Percentiles rank a stretch among this genome's conserved stretches.
phyloP scores from a whole-genome alignment of 2,888 invertebrate genomes.

The Allophyes oxyacanthae region DNA sequence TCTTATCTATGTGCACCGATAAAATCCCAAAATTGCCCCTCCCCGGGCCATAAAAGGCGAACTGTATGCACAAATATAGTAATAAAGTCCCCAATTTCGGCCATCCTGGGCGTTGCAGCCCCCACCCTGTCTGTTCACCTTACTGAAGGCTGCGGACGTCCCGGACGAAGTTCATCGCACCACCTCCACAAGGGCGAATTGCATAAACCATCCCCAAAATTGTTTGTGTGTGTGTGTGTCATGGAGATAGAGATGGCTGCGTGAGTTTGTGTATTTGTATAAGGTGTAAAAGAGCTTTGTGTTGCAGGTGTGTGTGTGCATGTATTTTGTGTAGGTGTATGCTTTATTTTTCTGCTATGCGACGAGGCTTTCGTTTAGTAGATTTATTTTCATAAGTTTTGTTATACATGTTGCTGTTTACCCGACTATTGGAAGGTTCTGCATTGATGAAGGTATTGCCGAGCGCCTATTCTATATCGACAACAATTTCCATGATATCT shows the following conservation, averaged over 20 bases:
- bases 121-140: slow-evolving; percentile 48
- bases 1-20: slow-evolving; percentile 12
- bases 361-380: background rate
- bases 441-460: no score
- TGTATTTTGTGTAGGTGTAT: background rate
- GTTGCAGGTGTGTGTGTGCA: slow-evolving; percentile 11
- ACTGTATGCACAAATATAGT: slow-evolving; percentile 31
- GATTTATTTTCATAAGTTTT: slow-evolving; percentile 9
- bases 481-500: no score
- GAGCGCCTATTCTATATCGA: no score
- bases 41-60: slow-evolving; percentile 15
- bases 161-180: slow-evolving; percentile 60
- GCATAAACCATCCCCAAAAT: slow-evolving; percentile 57
- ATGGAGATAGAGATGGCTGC: slow-evolving; percentile 4
- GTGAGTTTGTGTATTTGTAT: slow-evolving; percentile 15
- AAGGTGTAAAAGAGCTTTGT: slow-evolving; percentile 6
- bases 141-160: slow-evolving; percentile 53
- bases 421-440: no score
- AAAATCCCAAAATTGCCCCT: slow-evolving; percentile 17
- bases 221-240: slow-evolving; percentile 23
- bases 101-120: slow-evolving; percentile 50
- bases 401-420: background rate
- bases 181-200: slow-evolving; percentile 56
- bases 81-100: slow-evolving; percentile 38
- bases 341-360: slow-evolving; percentile 6